Evolutionary conservation across 2,113 vertebrate species (phyloP), one percentile per base, ranked within the genome.

Genomic region (Cyprinodon tularosa): DNA sequence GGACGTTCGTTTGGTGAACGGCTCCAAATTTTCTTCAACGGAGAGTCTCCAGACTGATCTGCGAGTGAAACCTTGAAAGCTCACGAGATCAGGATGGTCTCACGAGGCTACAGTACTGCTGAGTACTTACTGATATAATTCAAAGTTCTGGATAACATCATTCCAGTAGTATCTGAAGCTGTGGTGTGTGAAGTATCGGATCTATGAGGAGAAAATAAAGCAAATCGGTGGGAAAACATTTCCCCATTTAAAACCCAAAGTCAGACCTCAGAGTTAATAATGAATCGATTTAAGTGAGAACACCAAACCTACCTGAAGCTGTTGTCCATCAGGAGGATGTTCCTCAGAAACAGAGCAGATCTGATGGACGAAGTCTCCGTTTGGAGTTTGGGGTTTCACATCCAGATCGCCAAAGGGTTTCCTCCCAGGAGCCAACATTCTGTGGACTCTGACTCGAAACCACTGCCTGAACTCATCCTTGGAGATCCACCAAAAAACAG

Each of bases 401-500:
- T 93, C 92, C 70, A 90, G 76, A 78, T 72, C 88, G 44, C 93
- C 93, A 66, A 96, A 94, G 13, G 95, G 94, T 53, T 9, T 82
- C 76, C 67, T 91, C 85, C 94, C 95, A 50, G 95, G 80, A 66
- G 95, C 95, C 85, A 91, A 87, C 82, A 95, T 91, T 80, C 93
- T 11, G 0, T 92, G 93, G 61, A 97, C 92, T 90, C 92, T 96
- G 89, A 95, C 95, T 90, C 96, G 94, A 94, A 96, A 97, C 96
- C 97, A 98, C 68, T 83, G 94, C 85, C 63, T 95, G 91, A 98
- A 98, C 88, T 98, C 96, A 87, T 97, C 96, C 97, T 98, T 84
- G 38, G 17, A 60, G 42, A 44, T 53, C 60, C 38, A 57, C 11
- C 48, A 15, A 6, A 72, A 11, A n/a, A 4, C 72, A 4, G 22